Evolutionary conservation across 2,888 invertebrate species (phyloP).

Genomic region (Papilio protenor): DNA sequence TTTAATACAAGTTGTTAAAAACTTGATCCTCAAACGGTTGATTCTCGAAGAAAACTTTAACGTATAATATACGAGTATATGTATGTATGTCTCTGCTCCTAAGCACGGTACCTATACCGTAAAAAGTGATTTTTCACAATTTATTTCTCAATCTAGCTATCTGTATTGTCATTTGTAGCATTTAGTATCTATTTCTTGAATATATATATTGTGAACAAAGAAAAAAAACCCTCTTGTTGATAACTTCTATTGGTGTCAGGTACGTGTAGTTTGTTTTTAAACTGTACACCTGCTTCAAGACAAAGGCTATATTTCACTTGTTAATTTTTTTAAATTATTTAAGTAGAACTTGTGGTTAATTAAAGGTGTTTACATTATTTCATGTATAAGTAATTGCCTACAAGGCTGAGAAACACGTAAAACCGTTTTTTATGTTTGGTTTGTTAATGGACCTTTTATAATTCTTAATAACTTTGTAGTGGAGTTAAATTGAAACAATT

Average conservation of each 20-base stretch:
- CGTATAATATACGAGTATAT: no score
- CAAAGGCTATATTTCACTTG: slow-evolving; percentile 5
- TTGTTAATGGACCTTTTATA: slow-evolving; percentile 11
- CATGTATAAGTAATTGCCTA: slow-evolving; percentile 5
- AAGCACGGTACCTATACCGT: background rate
- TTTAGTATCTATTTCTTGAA: background rate
- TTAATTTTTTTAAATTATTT: slow-evolving; percentile 32
- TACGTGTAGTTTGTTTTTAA: background rate
- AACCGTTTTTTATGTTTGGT: slow-evolving; percentile 15
- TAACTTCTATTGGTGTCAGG: background rate
- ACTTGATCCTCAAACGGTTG: background rate
- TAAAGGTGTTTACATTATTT: slow-evolving; percentile 39
- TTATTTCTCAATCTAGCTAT: background rate
- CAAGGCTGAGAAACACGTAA: slow-evolving; percentile 26
- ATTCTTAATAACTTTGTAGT: background rate
- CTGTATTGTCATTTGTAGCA: background rate
- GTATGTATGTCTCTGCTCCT: background rate
- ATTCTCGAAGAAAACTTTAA: background rate
- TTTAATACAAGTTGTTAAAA: background rate
- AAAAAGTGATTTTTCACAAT: background rate
- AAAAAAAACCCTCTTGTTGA: slow-evolving; percentile 2
- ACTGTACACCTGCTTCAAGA: slow-evolving; percentile 15
- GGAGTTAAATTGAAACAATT: background rate
- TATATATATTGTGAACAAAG: background rate
- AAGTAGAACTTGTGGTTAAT: slow-evolving; percentile 17